Conservation (phyloP, 2,888 invertebrate species). For the Vesta saturnalis region DNA sequence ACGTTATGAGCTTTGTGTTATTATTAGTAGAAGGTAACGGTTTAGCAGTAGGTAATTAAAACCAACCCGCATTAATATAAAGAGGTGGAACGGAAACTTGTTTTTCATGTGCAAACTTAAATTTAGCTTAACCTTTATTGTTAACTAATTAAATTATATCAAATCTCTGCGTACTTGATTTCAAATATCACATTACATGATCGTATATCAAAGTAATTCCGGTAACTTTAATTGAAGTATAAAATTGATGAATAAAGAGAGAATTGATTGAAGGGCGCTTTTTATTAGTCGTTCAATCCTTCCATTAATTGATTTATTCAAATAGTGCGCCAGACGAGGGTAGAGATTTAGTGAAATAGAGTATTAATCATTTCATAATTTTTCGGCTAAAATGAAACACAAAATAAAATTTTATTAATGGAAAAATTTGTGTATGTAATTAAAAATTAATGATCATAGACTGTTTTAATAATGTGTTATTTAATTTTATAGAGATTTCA, state of each 20-base stretch:
- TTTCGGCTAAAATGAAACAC: no score
- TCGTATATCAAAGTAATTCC: background rate
- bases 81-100: background rate
- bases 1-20: background rate
- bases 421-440: no score
- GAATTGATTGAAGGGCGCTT: background rate
- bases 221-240: background rate
- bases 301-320: background rate
- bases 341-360: no score
- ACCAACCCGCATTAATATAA: background rate
- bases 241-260: background rate
- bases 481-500: no score
- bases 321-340: no score
- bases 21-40: background rate
- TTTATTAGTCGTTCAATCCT: background rate
- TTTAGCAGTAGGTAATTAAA: background rate
- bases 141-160: background rate
- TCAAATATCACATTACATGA: background rate
- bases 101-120: background rate
- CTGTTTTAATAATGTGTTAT: no score
- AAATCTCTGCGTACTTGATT: background rate
- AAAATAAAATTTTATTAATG: no score
- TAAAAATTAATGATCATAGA: no score
- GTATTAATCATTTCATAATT: no score
- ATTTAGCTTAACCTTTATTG: background rate